Conservation (phyloP, 2,113 vertebrate species). For the Epinephelus lanceolatus region DNA sequence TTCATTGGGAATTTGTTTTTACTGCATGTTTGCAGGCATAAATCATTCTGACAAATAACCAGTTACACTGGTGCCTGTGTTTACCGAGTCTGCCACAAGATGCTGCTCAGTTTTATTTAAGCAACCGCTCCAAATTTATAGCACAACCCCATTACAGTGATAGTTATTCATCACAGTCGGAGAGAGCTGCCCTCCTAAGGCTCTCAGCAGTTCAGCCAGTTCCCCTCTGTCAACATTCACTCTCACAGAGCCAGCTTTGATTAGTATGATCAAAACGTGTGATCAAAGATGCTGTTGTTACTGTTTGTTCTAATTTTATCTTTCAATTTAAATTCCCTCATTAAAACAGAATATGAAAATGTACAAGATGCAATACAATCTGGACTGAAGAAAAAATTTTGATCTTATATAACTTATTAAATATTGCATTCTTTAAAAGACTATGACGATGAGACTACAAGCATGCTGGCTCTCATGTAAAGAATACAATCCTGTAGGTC, state of each 20-base stretch:
- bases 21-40: conserved; percentile 80
- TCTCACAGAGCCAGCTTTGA: conserved; percentile 59
- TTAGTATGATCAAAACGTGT: conserved; percentile 47
- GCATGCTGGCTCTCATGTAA: conserved; percentile 14
- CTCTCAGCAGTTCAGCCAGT: conserved; percentile 48
- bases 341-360: conserved; percentile 26
- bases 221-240: conserved; percentile 52
- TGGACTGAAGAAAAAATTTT: not conserved
- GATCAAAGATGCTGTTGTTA: conserved; percentile 37
- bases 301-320: conserved; percentile 8
- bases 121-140: conserved; percentile 78
- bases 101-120: conserved; percentile 82
- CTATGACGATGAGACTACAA: not conserved
- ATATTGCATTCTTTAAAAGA: not conserved
- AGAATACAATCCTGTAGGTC: conserved; percentile 34
- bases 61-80: conserved; percentile 80
- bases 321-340: conserved; percentile 3
- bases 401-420: conserved; percentile 13
- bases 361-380: not conserved
- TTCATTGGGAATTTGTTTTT: conserved; percentile 86
- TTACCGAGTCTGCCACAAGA: conserved; percentile 80
- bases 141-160: conserved; percentile 81
- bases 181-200: conserved; percentile 58
- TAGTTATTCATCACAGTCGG: conserved; percentile 84
- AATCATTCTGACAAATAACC: conserved; percentile 87